Base-by-base conservation (phyloP, 2,113 vertebrate species). In the Entelurus aequoreus region DNA sequence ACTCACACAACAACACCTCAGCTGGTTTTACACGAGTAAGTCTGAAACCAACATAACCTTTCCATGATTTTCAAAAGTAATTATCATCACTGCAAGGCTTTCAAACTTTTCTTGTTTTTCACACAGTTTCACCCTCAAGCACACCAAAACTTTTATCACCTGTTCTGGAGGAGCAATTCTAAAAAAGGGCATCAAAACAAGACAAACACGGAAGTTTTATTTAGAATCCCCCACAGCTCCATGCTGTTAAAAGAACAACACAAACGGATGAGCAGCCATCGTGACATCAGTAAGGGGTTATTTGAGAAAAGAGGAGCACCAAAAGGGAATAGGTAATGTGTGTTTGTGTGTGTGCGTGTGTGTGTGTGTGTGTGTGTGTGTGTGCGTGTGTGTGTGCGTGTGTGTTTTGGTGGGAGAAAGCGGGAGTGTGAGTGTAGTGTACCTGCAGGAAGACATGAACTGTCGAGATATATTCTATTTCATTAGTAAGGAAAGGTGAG, bases 401-500 rank as follows among this genome's bases (percentile, higher is more conserved):
- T 59, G 40, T 19, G 10, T 9, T 42, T 42, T 9, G 40, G 40
- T 3, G 40, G 10, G 40, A 42, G 40, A 42, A 9, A 8, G 40
- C 2, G 8, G 38, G 38, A 40, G 38, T 40, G 38, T 40, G 37
- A 44, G 28, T 28, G 28, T 9, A 35, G 11, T 60, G 54, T 65
- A 76, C 66, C 71, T 75, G 69, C 70, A 72, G 65, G 63, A 56
- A 63, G 51, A 58, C 75, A 60, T 9, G 59, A 65, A 52, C 48
- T 62, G 38, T 63, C 59, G 50, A 50, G 44, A 70, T 74, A 13
- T 60, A 64, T 71, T 66, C 61, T 1, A 54, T 68, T 78, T 69
- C 59, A 80, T 74, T 75, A 79, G 51, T 8, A 74, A 56, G 61
- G 48, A 28, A 65, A 55, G 64, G 46, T 16, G 55, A 54, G 50